Base-by-base conservation (phyloP, 2,888 invertebrate genomes). In the Phengaris alcon region DNA sequence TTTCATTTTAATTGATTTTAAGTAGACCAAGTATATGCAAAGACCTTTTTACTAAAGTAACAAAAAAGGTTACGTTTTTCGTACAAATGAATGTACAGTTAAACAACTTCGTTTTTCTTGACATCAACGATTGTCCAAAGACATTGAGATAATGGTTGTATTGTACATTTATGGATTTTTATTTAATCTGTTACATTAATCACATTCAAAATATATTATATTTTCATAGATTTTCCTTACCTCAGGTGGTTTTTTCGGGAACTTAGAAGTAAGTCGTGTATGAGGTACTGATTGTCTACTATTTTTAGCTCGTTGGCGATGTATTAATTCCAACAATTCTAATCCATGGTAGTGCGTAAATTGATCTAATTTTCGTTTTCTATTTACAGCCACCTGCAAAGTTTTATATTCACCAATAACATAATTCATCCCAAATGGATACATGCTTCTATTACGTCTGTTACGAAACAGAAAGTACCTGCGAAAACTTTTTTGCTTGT, bases 351-450 rank as follows among this genome's bases (percentile, higher is more conserved):
- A 96, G 85, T 97, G 96, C 22, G 97, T 96, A 81, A 97, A 95
- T 85, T 97, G 97, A 84, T 97, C 97, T 84, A 97, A 94, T 95
- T 97, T 97, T 87, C 97, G 95, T 88, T 98, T 97, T 64, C 97
- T 95, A 91, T 97, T 98, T 44, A 97, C 95, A 59, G 97, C 95
- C 77, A 95, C 95, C 94, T 96, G 81, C 48, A 84, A 84, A 35
- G 44, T 70, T 59, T 46, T 46, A 51, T 52, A 35, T 13, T 15
- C 15, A 72, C n/a, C 35, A 9, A 51, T 48, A 74, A 51, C 2
- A 12, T 51, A 44, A n/a, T 35, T 12, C 48, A 22, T 59, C 48
- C 15, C 48, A 22, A 48, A 51, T 15, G 7, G 6, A 48, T n/a
- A 15, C 8, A 57, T 1, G n/a, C 51, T 15, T 6, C 46, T 15